Conservation (phyloP, 2,797 vertebrate genomes). For the Fistularia tabacaria region DNA sequence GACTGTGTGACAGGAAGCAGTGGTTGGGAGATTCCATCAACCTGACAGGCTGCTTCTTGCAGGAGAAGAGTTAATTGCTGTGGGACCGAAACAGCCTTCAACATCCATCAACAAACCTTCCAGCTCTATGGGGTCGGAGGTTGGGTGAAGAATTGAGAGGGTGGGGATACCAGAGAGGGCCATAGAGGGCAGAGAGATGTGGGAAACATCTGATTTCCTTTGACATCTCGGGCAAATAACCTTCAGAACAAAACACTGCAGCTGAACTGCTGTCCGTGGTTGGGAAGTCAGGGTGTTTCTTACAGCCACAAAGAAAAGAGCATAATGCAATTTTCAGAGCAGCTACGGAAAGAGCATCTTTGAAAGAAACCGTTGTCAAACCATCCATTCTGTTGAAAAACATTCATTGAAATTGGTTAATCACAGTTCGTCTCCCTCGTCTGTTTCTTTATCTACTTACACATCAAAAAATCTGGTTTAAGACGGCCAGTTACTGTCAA, state of each 20-base stretch:
- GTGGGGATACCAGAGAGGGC: constrained; percentile 44
- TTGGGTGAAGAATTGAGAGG: constrained; percentile 54
- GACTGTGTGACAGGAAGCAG: constrained; percentile 59
- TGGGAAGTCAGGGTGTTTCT: not conserved
- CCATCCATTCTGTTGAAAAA: no score
- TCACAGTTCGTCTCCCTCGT: no score
- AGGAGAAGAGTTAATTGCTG: constrained; percentile 78
- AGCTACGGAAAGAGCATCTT: not conserved
- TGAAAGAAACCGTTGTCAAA: no score
- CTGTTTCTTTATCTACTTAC: no score
- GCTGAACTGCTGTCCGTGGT: constrained; percentile 34
- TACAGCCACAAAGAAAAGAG: constrained; percentile 1
- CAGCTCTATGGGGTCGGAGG: constrained; percentile 59
- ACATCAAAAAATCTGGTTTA: no score
- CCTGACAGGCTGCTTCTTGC: constrained; percentile 71
- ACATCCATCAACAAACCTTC: constrained; percentile 72
- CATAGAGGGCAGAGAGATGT: constrained; percentile 60
- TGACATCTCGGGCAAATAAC: constrained; percentile 67
- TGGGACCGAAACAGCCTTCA: constrained; percentile 70
- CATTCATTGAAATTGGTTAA: no score
- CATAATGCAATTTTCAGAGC: constrained; percentile 6
- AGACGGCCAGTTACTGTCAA: no score
- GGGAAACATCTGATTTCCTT: constrained; percentile 65
- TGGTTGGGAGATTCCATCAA: constrained; percentile 69
- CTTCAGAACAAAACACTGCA: constrained; percentile 59